These are phyloP conservation scores for Synanthedon vespiformis DNA, from an alignment of 2,888 invertebrate genomes.

Conservation along the genomic window DNA sequence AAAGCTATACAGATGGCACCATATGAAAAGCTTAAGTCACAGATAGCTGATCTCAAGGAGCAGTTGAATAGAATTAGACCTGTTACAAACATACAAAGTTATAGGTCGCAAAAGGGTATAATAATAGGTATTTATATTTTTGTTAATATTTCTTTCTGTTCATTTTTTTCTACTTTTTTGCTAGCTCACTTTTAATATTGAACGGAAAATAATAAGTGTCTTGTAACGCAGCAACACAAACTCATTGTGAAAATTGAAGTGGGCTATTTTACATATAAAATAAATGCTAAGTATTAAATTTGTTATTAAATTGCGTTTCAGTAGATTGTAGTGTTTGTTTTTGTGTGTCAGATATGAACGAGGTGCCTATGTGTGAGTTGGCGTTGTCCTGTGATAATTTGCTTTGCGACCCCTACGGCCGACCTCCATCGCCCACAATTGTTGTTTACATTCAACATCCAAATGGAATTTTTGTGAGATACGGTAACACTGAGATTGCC, in stretches of 20 bases:
- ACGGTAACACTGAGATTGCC: slow-evolving; percentile 88
- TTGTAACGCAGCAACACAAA: too few species aligned
- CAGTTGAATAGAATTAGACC: slow-evolving; percentile 74
- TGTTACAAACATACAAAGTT: slow-evolving; percentile 77
- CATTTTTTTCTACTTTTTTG: too few species aligned
- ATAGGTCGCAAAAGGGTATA: slow-evolving; percentile 77
- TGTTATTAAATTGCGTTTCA: neutral
- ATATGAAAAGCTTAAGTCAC: slow-evolving; percentile 83
- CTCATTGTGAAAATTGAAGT: too few species aligned
- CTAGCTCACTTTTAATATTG: too few species aligned
- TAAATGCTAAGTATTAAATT: too few species aligned
- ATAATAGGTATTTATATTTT: slow-evolving; percentile 69
- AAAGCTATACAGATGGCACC: slow-evolving; percentile 87
- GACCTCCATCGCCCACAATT: slow-evolving; percentile 85
- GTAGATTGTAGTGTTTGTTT: slow-evolving; percentile 2
- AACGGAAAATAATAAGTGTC: too few species aligned
- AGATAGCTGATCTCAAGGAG: slow-evolving; percentile 74
- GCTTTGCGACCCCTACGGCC: slow-evolving; percentile 86
- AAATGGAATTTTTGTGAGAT: slow-evolving; percentile 80
- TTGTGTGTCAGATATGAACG: slow-evolving; percentile 76
- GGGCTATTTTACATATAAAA: too few species aligned
- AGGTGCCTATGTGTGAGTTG: slow-evolving; percentile 87
- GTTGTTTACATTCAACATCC: slow-evolving; percentile 78
- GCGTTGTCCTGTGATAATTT: slow-evolving; percentile 92
- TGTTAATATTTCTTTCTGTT: neutral